A percentile compares a stretch with the other conserved stretches of the same genome.
phyloP scores from a whole-genome alignment of 2,888 invertebrate genomes.

The Geophilus truncorum region DNA sequence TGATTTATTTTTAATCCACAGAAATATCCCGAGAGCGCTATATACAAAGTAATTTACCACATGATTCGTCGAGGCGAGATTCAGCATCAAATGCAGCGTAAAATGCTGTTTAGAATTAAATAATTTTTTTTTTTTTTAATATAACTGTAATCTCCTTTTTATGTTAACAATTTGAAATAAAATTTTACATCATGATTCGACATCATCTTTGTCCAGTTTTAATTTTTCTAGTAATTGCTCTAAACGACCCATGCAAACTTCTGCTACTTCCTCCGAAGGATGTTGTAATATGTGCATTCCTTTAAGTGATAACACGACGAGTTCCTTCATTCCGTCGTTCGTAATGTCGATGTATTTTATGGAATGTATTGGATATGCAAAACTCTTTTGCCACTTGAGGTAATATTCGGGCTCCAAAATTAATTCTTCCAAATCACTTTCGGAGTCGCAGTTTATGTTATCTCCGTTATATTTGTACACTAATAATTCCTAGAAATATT shows the following conservation, averaged over 20 bases:
- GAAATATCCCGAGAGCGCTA: conserved; percentile 78
- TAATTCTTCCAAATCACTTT: background rate
- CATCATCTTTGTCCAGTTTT: background rate
- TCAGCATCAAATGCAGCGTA: conserved; percentile 92
- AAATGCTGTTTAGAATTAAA: conserved; percentile 89
- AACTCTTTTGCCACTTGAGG: conserved; percentile 50
- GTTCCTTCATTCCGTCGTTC: conserved; percentile 62
- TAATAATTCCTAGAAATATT: conserved; percentile 51
- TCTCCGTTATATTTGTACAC: conserved; percentile 50
- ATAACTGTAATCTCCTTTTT: background rate
- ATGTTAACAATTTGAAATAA: background rate
- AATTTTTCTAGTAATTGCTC: background rate
- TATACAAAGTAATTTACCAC: conserved; percentile 84
- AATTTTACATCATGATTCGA: background rate
- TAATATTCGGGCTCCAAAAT: background rate
- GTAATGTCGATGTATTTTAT: conserved; percentile 60
- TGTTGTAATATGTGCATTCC: conserved; percentile 62
- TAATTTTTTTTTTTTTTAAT: conserved; percentile 49
- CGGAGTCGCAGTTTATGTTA: background rate
- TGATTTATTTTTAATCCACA: conserved; percentile 51
- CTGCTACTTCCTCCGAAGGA: background rate
- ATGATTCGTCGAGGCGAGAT: conserved; percentile 95
- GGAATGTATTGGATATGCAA: conserved; percentile 60
- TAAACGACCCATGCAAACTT: background rate
- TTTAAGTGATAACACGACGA: conserved; percentile 60